Conservation (phyloP, 2,113 vertebrate species). For the Lagopus leucura region DNA sequence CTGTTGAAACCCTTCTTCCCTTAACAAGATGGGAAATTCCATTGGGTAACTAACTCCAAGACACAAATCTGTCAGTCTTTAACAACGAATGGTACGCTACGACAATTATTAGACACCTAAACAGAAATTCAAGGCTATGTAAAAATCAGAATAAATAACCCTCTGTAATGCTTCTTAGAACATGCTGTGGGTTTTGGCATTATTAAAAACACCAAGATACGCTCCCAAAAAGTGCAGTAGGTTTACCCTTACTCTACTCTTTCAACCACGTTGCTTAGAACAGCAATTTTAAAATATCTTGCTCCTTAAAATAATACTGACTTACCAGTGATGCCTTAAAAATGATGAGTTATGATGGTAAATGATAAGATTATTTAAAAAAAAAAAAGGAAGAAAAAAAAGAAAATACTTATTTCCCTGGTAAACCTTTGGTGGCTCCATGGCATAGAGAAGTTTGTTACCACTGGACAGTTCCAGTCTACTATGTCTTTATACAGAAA, state of each 20-base stretch:
- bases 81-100: not conserved
- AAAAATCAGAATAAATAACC: not conserved
- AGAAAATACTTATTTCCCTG: no score
- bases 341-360: not conserved
- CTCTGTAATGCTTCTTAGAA: not conserved
- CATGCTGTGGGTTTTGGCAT: not conserved
- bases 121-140: not conserved
- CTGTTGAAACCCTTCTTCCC: not conserved
- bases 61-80: not conserved
- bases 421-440: not conserved
- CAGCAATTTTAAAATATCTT: not conserved
- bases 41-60: not conserved
- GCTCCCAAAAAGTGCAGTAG: not conserved
- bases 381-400: no score
- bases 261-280: not conserved
- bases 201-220: not conserved
- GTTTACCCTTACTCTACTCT: not conserved
- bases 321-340: no score
- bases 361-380: no score
- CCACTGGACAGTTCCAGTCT: no score
- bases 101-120: not conserved
- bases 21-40: not conserved
- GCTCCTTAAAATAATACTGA: not conserved
- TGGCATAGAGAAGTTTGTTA: not conserved
- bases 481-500: constrained; percentile 11